phyloP scores from a whole-genome alignment of 1,140 invertebrate species.

The Aphidius gifuensis region DNA sequence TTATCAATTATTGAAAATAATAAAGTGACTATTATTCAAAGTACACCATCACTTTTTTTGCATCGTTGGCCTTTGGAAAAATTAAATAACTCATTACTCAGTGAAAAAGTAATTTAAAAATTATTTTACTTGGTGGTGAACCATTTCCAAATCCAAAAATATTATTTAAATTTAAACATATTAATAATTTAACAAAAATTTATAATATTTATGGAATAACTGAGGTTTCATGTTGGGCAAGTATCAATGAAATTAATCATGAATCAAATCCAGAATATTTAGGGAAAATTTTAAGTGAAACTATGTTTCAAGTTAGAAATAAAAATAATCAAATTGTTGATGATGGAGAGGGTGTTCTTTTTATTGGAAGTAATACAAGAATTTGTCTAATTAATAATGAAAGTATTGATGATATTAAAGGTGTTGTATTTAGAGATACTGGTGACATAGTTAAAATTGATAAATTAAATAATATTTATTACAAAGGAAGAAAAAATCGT shows the following conservation, averaged over 20 bases:
- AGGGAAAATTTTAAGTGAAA: slow-evolving; percentile 63
- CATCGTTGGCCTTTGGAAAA: slow-evolving; percentile 55
- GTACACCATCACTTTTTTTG: slow-evolving; percentile 71
- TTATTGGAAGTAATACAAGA: slow-evolving; percentile 62
- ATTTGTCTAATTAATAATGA: slow-evolving; percentile 63
- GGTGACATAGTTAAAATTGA: slow-evolving; percentile 64
- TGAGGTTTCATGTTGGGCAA: slow-evolving; percentile 82
- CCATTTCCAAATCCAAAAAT: slow-evolving; percentile 54
- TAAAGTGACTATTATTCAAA: slow-evolving; percentile 69
- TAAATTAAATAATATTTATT: slow-evolving; percentile 58
- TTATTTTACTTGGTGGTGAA: slow-evolving; percentile 66
- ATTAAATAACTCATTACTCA: slow-evolving; percentile 60
- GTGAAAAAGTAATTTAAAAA: slow-evolving; percentile 54
- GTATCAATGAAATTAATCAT: slow-evolving; percentile 56
- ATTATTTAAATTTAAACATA: slow-evolving; percentile 52
- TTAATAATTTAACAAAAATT: slow-evolving; percentile 59
- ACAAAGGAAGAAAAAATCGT: slow-evolving; percentile 63
- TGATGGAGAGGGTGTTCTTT: slow-evolving; percentile 58
- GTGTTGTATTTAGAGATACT: slow-evolving; percentile 60
- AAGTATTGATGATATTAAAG: slow-evolving; percentile 38
- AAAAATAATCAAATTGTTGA: slow-evolving; percentile 33
- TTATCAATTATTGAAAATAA: slow-evolving; percentile 48
- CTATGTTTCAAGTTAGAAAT: slow-evolving; percentile 58
- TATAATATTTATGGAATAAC: slow-evolving; percentile 82
- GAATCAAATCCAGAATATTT: slow-evolving; percentile 42